Conservation (phyloP, 2,797 vertebrate species). For the Propithecus perrieri region DNA sequence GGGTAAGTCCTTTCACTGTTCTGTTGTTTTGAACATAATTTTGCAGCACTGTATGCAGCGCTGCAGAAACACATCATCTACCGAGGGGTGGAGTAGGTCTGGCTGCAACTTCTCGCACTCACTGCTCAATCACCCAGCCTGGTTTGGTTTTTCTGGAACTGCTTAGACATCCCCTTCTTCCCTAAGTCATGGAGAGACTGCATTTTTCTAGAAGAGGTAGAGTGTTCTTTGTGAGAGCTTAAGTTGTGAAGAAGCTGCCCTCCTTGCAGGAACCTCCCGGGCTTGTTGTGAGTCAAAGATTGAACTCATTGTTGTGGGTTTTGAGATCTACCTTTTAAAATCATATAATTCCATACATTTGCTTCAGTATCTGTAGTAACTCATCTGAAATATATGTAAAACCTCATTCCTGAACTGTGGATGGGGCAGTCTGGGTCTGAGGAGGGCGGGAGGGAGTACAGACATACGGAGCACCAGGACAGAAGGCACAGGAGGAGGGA, state of each 20-base stretch:
- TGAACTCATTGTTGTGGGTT: not conserved
- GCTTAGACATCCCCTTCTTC: not conserved
- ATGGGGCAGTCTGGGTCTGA: not conserved
- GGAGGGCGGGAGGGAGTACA: not conserved
- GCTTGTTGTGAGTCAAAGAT: not conserved
- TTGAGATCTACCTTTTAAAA: not conserved
- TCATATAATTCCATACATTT: not conserved
- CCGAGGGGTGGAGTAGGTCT: too few relatives aligned
- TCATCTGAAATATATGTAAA: not conserved
- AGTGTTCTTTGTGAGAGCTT: not conserved
- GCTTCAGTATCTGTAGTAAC: not conserved
- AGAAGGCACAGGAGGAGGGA: not conserved
- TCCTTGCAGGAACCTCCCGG: not conserved
- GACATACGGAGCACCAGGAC: not conserved
- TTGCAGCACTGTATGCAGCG: fast-evolving
- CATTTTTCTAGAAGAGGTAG: not conserved
- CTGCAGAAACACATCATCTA: not conserved
- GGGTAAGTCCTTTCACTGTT: conserved; percentile 82
- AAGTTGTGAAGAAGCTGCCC: not conserved
- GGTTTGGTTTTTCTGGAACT: not conserved
- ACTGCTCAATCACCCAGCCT: not conserved
- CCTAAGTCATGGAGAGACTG: not conserved
- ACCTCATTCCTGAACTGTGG: not conserved
- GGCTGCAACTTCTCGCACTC: not conserved
- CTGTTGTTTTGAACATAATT: not conserved